Evolutionary conservation across 2,888 invertebrate species (phyloP).

Genomic region (Temnothorax unifasciatus): DNA sequence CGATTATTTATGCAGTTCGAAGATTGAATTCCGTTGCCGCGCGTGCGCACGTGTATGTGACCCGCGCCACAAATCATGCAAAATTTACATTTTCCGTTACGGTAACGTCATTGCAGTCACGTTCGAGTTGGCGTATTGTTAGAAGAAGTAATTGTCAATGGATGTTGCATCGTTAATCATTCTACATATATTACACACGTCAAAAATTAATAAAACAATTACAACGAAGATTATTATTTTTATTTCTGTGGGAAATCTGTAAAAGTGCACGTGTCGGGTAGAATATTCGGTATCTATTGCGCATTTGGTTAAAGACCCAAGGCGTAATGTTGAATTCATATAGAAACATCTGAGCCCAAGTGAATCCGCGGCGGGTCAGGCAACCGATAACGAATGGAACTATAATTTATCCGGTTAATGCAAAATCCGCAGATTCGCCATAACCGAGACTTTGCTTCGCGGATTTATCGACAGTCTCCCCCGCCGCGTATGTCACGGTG

Average conservation of each 20-base stretch:
- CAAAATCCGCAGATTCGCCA: neutral
- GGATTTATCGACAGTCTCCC: conserved; percentile 7
- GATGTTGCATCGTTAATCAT: neutral
- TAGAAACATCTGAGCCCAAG: conserved; percentile 16
- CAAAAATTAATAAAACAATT: neutral
- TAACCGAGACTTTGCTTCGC: neutral
- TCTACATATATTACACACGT: no score
- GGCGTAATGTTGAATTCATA: neutral
- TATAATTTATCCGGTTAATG: conserved; percentile 41
- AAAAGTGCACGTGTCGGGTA: neutral
- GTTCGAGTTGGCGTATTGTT: conserved; percentile 4
- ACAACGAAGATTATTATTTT: neutral
- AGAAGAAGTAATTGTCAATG: neutral
- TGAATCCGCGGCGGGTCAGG: neutral
- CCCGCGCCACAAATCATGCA: neutral
- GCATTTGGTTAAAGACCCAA: neutral
- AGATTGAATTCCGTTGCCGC: neutral
- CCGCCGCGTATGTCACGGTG: neutral
- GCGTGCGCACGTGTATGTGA: neutral
- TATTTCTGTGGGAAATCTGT: neutral
- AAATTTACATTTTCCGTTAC: conserved; percentile 23
- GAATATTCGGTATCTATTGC: neutral
- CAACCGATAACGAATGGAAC: neutral
- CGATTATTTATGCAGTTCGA: conserved; percentile 29
- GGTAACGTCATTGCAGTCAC: neutral